A percentile compares a stretch with the other conserved stretches of the same genome.
Conservation (phyloP, 1,140 invertebrate genomes). For the Chrysopa pallens region DNA sequence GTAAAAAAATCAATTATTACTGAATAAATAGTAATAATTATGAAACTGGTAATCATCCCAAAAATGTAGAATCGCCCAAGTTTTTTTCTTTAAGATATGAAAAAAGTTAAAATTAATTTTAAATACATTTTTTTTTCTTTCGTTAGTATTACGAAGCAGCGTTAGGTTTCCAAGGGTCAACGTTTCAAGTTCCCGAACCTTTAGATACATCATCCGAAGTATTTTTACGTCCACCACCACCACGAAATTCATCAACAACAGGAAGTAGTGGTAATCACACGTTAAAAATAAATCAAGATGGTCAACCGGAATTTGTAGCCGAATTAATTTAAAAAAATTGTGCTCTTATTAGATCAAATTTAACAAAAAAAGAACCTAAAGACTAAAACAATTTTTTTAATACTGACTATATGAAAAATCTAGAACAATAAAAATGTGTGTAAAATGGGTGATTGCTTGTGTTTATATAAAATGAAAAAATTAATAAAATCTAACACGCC, state of each 20-base stretch:
- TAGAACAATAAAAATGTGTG: constrained; percentile 6
- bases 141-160: constrained; percentile 43
- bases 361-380: background rate
- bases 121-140: too few relatives aligned
- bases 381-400: constrained; percentile 1
- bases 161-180: constrained; percentile 49
- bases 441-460: background rate
- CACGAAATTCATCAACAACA: constrained; percentile 12
- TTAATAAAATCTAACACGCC: background rate
- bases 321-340: constrained; percentile 38
- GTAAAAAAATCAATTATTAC: too few relatives aligned
- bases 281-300: constrained; percentile 37
- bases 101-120: too few relatives aligned
- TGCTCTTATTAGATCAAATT: background rate
- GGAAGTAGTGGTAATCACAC: constrained; percentile 21
- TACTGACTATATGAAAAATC: constrained; percentile 1
- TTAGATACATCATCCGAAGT: constrained; percentile 14
- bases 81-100: too few relatives aligned
- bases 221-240: constrained; percentile 8
- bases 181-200: constrained; percentile 41
- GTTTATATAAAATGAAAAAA: background rate
- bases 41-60: too few relatives aligned
- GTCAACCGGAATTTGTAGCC: constrained; percentile 47
- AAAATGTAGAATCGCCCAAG: too few relatives aligned
- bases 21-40: too few relatives aligned